Evolutionary conservation across 2,113 vertebrate genomes (phyloP), one percentile per base, ranked within the genome.

Genomic region (Peromyscus polionotus): DNA sequence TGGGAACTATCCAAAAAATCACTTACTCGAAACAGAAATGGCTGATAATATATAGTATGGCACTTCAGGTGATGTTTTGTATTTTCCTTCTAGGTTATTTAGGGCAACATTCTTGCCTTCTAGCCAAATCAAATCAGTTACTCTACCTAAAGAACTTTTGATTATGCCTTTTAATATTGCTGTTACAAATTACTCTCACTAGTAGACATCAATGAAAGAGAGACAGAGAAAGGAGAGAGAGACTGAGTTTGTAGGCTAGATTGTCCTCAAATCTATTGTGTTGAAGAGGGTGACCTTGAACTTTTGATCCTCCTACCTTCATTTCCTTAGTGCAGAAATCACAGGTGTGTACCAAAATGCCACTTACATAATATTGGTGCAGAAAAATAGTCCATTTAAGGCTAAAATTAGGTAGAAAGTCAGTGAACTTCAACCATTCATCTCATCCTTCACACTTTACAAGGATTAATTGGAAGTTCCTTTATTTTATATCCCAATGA

Each of bases 171-270:
- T 73, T 76, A 95, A 92, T 81, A 73, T 39, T 77, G 59, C 45
- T 95, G 39, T 90, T 95, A 91, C 22, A 94, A 95, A 97, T 96
- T 96, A 73, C 10, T 17, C 65, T 95, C 19, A 72, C 39, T 65
- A 92, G 54, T 39, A 94, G 0, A 96, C 89, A 95, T 92, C 51
- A 89, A 36, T 24, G 10, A 42, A 24, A 17, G 45, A 77, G 28
- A 79, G 45, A 65, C 54, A 93, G 19, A 92, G 10, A 85, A 19
- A 45, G 63, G 24, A 19, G 7, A 70, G 13, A 96, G 7, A 84
- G 16, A 0, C 1, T 42, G 59, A 63, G 61, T 28, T 31, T 85
- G 14, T 45, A 31, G 16, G 22, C 26, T 26, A 85, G 9, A 26
- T 14, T 65, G n/a, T 3, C 26, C 83, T 45, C n/a, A 85, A 63